These are phyloP conservation scores for Muntiacus reevesi DNA, from an alignment of 2,113 vertebrate genomes.

Conservation along the genomic window DNA sequence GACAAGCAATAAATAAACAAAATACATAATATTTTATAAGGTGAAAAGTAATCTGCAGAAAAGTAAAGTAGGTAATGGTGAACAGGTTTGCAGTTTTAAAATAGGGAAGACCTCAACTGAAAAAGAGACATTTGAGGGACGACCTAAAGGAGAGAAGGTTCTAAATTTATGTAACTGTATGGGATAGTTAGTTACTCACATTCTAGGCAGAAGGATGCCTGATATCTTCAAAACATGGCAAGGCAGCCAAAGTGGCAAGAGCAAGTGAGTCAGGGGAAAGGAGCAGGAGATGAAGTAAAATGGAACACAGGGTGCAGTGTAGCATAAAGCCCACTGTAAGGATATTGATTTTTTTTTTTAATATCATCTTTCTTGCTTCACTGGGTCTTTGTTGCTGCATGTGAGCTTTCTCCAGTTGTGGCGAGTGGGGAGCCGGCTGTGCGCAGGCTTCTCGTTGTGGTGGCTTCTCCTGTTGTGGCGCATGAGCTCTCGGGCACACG, in stretches of 20 bases:
- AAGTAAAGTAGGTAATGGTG: not conserved
- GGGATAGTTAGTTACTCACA: not conserved
- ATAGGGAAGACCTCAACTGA: not conserved
- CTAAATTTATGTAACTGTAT: not conserved
- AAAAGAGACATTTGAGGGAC: not conserved
- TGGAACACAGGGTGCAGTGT: not conserved
- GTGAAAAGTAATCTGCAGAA: not conserved
- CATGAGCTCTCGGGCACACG: not conserved
- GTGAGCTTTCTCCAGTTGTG: not conserved
- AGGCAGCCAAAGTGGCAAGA: not conserved
- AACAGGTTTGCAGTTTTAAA: not conserved
- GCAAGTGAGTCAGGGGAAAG: not conserved
- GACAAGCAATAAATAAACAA: not conserved
- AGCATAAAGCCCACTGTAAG: not conserved
- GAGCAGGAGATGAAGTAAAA: not conserved
- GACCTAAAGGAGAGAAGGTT: not conserved
- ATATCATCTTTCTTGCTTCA: not conserved
- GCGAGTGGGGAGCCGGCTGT: rapidly evolving
- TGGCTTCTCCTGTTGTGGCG: not conserved
- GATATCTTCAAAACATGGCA: not conserved
- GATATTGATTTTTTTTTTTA: not conserved
- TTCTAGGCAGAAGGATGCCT: not conserved
- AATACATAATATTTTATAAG: not conserved
- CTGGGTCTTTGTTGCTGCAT: not conserved
- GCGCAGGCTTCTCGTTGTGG: not conserved